phyloP scores from a whole-genome alignment of 2,797 vertebrate species.

The Emydoidea blandingii region DNA sequence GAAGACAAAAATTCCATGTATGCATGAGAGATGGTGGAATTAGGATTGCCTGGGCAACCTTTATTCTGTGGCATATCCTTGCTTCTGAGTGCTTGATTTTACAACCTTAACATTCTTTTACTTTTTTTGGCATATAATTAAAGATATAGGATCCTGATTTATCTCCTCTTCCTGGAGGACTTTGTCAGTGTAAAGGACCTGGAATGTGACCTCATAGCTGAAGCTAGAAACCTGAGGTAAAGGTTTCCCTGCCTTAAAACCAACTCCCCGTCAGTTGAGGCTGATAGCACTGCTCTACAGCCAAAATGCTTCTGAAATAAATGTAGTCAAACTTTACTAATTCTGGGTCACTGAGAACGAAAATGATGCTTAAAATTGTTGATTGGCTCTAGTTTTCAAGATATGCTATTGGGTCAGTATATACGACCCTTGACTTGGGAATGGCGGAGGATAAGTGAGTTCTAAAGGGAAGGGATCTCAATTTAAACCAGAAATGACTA shows the following conservation, averaged over 20 bases:
- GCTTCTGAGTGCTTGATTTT: neutral
- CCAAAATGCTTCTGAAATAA: too few relatives aligned
- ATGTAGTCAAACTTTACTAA: too few relatives aligned
- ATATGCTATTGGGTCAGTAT: too few relatives aligned
- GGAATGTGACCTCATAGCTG: neutral
- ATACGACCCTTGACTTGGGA: too few relatives aligned
- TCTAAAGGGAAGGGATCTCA: too few relatives aligned
- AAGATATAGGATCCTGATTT: slow-evolving; percentile 23
- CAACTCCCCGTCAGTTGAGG: neutral
- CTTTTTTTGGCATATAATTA: neutral
- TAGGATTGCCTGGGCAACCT: neutral
- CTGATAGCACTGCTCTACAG: too few relatives aligned
- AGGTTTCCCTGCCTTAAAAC: neutral
- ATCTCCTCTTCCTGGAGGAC: slow-evolving; percentile 21
- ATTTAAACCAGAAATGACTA: too few relatives aligned
- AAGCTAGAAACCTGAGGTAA: neutral
- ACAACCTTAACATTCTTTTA: neutral
- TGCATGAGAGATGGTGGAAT: neutral
- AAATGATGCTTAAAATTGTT: too few relatives aligned
- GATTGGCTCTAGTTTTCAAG: too few relatives aligned
- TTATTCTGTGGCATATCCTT: neutral
- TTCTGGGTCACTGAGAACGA: too few relatives aligned
- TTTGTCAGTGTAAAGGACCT: slow-evolving; percentile 17
- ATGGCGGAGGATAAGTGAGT: too few relatives aligned
- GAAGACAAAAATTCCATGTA: neutral